Percentiles rank a stretch among this genome's conserved stretches.
phyloP scores from a whole-genome alignment of 2,113 vertebrate species.

The Scomber colias region DNA sequence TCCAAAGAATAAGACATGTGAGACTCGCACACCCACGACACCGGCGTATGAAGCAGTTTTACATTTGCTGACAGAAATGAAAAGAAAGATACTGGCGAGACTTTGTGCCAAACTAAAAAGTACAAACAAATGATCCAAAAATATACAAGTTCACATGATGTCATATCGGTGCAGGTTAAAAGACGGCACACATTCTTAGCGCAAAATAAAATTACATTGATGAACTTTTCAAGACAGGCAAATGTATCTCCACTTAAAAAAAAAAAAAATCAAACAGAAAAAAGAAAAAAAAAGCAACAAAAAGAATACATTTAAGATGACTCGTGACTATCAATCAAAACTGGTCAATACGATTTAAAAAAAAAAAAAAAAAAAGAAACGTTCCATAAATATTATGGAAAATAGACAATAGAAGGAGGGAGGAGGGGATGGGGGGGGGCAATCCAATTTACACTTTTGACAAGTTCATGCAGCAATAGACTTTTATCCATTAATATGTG shows the following conservation, averaged over 20 bases:
- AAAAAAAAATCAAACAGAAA: slow-evolving; percentile 45
- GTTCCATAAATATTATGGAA: slow-evolving; percentile 90
- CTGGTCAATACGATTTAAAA: slow-evolving; percentile 64
- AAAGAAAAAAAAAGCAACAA: slow-evolving; percentile 15
- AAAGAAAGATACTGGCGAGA: slow-evolving; percentile 83
- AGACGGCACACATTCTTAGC: slow-evolving; percentile 81
- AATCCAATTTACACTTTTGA: slow-evolving; percentile 80
- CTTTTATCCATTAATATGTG: slow-evolving; percentile 82
- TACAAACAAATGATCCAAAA: slow-evolving; percentile 94
- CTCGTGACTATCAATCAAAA: slow-evolving; percentile 71
- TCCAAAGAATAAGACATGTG: slow-evolving; percentile 84
- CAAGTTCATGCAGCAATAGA: slow-evolving; percentile 85
- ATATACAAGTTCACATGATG: slow-evolving; percentile 97
- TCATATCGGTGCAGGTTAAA: slow-evolving; percentile 75
- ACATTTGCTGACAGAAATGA: slow-evolving; percentile 87
- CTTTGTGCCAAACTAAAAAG: slow-evolving; percentile 80
- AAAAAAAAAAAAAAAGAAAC: slow-evolving; percentile 64
- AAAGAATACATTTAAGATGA: slow-evolving; percentile 68
- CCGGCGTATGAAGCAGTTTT: slow-evolving; percentile 90
- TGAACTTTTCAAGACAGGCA: slow-evolving; percentile 71
- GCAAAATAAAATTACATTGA: slow-evolving; percentile 80
- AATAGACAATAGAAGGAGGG: slow-evolving; percentile 71
- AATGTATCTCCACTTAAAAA: slow-evolving; percentile 59
- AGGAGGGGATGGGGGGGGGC: background rate
- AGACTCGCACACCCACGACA: slow-evolving; percentile 87